Conservation (phyloP, 2,797 vertebrate species). For the Vultur gryphus region DNA sequence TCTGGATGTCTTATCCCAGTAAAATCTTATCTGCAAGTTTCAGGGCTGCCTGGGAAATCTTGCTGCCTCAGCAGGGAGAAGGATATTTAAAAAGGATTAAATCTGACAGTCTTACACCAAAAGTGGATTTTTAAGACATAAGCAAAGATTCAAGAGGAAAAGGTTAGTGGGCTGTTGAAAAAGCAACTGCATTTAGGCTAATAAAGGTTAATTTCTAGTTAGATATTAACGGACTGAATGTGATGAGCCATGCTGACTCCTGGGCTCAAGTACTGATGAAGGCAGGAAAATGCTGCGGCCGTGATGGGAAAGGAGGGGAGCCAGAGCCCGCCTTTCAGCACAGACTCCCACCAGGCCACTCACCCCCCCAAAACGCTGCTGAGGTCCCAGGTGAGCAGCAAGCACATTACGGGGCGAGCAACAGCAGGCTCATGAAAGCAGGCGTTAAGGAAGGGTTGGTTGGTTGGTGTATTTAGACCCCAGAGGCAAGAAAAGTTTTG, state of each 20-base stretch:
- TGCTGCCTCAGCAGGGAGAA: constrained; percentile 30
- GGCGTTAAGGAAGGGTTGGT: accelerated
- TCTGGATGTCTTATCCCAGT: not conserved
- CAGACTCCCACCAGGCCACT: no score
- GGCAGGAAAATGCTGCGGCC: not conserved
- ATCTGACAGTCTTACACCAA: not conserved
- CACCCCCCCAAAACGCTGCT: accelerated
- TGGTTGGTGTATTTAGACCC: not conserved
- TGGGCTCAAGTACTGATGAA: not conserved
- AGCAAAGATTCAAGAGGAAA: constrained; percentile 26
- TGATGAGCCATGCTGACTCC: not conserved
- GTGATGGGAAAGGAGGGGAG: not conserved
- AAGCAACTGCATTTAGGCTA: not conserved
- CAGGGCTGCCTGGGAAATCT: constrained; percentile 36
- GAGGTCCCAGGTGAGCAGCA: not conserved
- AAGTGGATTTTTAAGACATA: constrained; percentile 40
- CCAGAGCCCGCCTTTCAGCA: not conserved
- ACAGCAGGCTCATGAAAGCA: not conserved
- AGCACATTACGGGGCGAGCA: accelerated
- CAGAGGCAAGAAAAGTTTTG: not conserved
- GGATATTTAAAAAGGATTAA: constrained; percentile 60
- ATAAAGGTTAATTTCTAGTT: not conserved
- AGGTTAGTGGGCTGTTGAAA: constrained; percentile 23
- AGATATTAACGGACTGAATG: not conserved
- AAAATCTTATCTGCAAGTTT: constrained; percentile 34